Conservation (phyloP, 2,113 vertebrate genomes). For the Lasiurus cinereus region DNA sequence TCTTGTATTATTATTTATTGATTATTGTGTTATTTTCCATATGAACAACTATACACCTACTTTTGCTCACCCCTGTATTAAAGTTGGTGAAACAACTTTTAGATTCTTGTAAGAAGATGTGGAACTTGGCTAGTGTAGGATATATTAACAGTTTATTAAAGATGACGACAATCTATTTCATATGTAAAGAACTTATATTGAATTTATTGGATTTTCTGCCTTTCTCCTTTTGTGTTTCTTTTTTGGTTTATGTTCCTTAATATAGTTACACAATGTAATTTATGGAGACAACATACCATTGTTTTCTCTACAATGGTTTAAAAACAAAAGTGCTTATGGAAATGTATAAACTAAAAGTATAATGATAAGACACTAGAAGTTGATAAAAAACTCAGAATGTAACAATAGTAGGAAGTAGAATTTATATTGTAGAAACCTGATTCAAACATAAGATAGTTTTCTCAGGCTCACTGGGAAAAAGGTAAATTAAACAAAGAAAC, state of each 20-base stretch:
- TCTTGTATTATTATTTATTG: not conserved
- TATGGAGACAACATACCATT: not conserved
- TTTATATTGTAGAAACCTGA: not conserved
- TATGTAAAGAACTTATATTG: not conserved
- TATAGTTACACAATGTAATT: not conserved
- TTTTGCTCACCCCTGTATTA: not conserved
- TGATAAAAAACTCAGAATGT: not conserved
- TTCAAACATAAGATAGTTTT: not conserved
- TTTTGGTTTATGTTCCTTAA: not conserved
- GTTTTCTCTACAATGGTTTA: not conserved
- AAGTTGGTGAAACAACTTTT: not conserved
- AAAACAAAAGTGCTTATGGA: constrained; percentile 1
- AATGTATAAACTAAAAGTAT: not conserved
- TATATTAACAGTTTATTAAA: not conserved
- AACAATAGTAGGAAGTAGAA: not conserved
- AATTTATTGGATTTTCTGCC: not conserved
- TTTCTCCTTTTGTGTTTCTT: not conserved
- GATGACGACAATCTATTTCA: not conserved
- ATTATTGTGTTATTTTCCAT: not conserved
- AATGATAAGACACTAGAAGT: not conserved
- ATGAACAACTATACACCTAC: not conserved
- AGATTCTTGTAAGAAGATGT: not conserved
- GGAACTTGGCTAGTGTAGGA: not conserved
- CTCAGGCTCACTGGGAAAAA: not conserved
- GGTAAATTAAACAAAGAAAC: not conserved